phyloP scores from a whole-genome alignment of 2,797 vertebrate species.

The Enteromius treurensis region DNA sequence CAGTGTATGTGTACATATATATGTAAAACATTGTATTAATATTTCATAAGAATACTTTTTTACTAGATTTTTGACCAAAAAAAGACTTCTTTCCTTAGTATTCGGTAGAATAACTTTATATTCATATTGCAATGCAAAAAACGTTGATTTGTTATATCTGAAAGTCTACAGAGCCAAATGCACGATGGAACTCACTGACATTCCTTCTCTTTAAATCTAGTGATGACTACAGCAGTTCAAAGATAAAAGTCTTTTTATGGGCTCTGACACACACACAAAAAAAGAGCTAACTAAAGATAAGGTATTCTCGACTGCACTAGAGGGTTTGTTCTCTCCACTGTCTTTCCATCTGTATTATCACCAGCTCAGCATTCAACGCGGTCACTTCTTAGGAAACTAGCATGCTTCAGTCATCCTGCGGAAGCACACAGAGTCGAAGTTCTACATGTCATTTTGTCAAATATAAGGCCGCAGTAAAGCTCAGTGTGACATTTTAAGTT shows the following conservation, averaged over 20 bases:
- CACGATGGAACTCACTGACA: not conserved
- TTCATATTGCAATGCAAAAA: not conserved
- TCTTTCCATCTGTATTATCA: slow-evolving; percentile 76
- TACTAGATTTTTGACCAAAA: not conserved
- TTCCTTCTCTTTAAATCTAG: slow-evolving; percentile 3
- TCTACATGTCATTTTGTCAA: slow-evolving; percentile 75
- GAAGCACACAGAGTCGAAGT: slow-evolving; percentile 67
- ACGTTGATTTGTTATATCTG: not conserved
- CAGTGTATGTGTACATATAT: no score
- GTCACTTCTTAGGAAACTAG: slow-evolving; percentile 70
- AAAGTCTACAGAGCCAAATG: not conserved
- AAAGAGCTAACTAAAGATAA: slow-evolving; percentile 26
- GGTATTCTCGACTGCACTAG: slow-evolving; percentile 1
- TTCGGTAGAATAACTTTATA: not conserved
- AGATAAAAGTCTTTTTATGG: slow-evolving; percentile 6
- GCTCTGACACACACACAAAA: not conserved
- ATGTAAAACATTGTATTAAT: not conserved
- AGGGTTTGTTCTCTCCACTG: slow-evolving; percentile 58
- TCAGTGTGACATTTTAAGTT: slow-evolving; percentile 77
- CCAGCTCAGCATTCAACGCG: slow-evolving; percentile 76
- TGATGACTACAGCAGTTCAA: slow-evolving; percentile 24
- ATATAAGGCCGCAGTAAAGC: slow-evolving; percentile 67
- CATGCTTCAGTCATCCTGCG: slow-evolving; percentile 77
- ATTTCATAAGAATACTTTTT: not conserved
- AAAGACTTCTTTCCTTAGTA: not conserved